Conservation (phyloP, 2,113 vertebrate species). For the Hemibagrus wyckioides region DNA sequence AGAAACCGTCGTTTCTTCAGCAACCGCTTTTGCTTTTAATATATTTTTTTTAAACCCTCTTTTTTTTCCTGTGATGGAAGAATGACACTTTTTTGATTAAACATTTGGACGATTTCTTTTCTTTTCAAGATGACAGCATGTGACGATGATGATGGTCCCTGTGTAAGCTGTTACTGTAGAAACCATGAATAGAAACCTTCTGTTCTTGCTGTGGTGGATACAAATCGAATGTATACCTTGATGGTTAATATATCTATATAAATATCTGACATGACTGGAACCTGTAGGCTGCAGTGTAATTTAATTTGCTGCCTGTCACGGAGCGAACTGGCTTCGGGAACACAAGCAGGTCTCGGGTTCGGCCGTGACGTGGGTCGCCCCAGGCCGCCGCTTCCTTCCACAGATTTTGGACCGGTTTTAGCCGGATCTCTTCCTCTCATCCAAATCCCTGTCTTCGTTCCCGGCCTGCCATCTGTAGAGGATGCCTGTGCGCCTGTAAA, state of each 20-base stretch:
- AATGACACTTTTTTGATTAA: no score
- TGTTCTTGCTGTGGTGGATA: no score
- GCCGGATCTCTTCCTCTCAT: conserved; percentile 69
- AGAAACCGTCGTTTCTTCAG: no score
- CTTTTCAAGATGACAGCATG: no score
- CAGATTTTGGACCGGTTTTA: conserved; percentile 56
- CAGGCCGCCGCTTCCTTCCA: conserved; percentile 43
- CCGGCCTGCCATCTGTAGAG: conserved; percentile 74
- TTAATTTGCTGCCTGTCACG: not conserved
- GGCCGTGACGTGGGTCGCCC: conserved; percentile 41
- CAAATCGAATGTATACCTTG: not conserved
- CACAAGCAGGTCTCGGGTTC: not conserved
- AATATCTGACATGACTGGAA: no score
- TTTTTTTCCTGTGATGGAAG: no score
- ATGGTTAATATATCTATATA: not conserved
- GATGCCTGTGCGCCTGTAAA: conserved; percentile 69
- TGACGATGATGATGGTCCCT: no score
- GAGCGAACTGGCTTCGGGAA: conserved; percentile 19
- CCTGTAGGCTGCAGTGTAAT: not conserved
- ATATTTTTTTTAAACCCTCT: no score
- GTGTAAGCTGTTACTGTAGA: not conserved
- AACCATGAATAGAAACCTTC: not conserved
- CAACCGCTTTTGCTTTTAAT: no score
- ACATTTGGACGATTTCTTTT: no score
- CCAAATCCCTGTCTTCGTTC: conserved; percentile 63